These are phyloP conservation scores for Agriopis leucophaearia DNA, from an alignment of 2,888 invertebrate genomes.

Conservation along the genomic window DNA sequence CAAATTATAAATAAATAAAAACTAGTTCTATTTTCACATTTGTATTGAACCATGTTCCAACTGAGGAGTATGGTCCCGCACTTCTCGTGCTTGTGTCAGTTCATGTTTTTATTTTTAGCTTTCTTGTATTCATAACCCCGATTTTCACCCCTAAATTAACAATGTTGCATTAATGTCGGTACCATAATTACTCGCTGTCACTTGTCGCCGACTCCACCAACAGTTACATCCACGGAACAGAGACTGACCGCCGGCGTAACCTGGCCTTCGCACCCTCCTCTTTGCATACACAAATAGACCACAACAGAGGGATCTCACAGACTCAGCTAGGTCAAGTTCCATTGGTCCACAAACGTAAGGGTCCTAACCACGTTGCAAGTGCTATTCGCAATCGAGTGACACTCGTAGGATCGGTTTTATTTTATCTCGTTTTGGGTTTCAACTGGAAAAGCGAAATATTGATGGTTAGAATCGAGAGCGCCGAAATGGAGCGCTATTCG, in stretches of 20 bases:
- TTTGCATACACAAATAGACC: constrained; percentile 46
- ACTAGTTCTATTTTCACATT: too few relatives aligned
- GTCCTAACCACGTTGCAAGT: constrained; percentile 34
- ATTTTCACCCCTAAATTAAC: too few relatives aligned
- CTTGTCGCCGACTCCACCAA: constrained; percentile 42
- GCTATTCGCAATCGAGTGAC: constrained; percentile 54
- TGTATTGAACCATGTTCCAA: too few relatives aligned
- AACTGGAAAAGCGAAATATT: constrained; percentile 50
- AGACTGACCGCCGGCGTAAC: constrained; percentile 53
- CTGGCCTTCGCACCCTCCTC: constrained; percentile 48
- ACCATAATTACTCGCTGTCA: constrained; percentile 2
- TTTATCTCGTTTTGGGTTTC: constrained; percentile 57
- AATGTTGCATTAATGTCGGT: too few relatives aligned
- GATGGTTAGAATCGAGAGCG: constrained; percentile 38
- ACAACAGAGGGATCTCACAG: constrained; percentile 41
- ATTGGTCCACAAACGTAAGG: constrained; percentile 43
- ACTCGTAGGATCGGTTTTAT: constrained; percentile 55
- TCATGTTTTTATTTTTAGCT: too few relatives aligned
- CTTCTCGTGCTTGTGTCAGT: too few relatives aligned
- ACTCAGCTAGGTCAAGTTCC: constrained; percentile 49
- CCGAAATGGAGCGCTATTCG: constrained; percentile 22
- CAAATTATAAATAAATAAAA: too few relatives aligned
- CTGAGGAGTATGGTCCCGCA: too few relatives aligned
- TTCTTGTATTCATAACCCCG: too few relatives aligned
- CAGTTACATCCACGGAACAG: constrained; percentile 55